Conservation (phyloP, 2,797 vertebrate species). For the Enoplosus armatus region DNA sequence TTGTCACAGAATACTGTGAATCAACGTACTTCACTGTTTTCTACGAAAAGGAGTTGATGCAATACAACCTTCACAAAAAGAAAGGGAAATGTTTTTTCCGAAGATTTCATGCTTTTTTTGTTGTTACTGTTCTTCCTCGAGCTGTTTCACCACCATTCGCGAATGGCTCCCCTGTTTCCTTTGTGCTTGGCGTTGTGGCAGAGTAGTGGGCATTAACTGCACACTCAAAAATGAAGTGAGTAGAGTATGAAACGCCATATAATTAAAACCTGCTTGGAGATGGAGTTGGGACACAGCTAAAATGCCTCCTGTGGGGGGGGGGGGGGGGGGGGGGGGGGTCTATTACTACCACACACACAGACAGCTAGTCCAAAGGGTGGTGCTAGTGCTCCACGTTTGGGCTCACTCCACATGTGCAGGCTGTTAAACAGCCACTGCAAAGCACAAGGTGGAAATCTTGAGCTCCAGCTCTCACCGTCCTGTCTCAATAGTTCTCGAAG, state of each 20-base stretch:
- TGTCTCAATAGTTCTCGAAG: neutral
- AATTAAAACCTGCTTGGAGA: neutral
- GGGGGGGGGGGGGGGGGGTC: too few species aligned
- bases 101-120: neutral
- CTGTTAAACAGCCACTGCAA: neutral
- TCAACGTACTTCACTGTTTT: neutral
- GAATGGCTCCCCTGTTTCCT: neutral
- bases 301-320: neutral
- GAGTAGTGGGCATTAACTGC: neutral
- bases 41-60: neutral
- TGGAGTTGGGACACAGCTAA: neutral
- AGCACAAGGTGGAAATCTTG: conserved; percentile 1
- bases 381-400: conserved; percentile 35
- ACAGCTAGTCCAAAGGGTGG: conserved; percentile 39
- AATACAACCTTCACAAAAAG: neutral
- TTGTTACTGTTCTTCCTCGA: neutral
- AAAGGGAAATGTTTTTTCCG: neutral
- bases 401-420: neutral
- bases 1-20: neutral
- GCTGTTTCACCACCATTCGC: too few species aligned
- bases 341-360: neutral
- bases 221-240: neutral
- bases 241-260: neutral
- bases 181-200: neutral
- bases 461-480: neutral